phyloP scores from a whole-genome alignment of 2,113 vertebrate genomes.

The Geococcyx californianus region DNA sequence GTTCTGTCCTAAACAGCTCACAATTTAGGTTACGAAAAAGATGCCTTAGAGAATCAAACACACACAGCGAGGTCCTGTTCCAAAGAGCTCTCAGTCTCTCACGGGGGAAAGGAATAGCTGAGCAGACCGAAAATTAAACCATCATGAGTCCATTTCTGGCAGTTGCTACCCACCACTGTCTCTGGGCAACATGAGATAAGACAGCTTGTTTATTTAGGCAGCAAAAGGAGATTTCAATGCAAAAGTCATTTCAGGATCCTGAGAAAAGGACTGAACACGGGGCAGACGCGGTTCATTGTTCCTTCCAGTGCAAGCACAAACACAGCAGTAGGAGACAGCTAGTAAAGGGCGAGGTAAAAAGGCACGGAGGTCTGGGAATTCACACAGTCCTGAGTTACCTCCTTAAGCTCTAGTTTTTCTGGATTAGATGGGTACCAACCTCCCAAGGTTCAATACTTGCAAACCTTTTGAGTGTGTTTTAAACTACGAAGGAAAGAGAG shows the following conservation, averaged over 20 bases:
- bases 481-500: constrained; percentile 48
- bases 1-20: background rate
- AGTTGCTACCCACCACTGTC: background rate
- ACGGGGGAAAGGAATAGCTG: background rate
- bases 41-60: background rate
- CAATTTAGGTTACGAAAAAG: background rate
- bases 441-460: background rate
- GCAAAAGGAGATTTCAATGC: background rate
- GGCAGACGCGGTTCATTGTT: background rate
- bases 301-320: background rate
- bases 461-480: constrained; percentile 33
- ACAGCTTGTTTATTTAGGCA: background rate
- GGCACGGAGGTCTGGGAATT: background rate
- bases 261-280: background rate
- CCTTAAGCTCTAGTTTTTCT: background rate
- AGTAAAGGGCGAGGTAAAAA: background rate
- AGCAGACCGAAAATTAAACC: background rate
- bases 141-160: background rate
- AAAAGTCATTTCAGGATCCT: background rate
- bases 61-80: background rate
- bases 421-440: background rate
- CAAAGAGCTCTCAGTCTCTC: background rate
- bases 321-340: background rate
- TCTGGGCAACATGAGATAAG: background rate
- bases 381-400: background rate